Conservation (phyloP, 2,888 invertebrate genomes). For the Gnatocerus cornutus region DNA sequence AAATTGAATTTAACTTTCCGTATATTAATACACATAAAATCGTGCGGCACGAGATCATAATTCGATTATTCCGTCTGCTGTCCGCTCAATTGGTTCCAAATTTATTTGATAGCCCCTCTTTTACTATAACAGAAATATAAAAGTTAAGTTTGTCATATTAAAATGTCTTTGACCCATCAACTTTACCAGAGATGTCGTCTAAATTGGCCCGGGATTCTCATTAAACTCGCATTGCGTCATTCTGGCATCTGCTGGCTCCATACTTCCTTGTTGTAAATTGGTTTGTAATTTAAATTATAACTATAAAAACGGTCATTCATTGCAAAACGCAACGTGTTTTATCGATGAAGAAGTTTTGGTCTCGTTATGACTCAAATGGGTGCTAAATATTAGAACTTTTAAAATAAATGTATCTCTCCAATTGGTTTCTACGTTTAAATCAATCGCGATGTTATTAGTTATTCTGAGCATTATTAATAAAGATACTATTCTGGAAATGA, state of each 20-base stretch:
- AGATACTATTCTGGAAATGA: no score
- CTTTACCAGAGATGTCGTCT: constrained; percentile 51
- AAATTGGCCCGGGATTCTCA: constrained; percentile 60
- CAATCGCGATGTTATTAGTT: no score
- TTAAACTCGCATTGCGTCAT: constrained; percentile 56
- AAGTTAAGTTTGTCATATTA: constrained; percentile 15
- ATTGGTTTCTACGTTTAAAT: no score
- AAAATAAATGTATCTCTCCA: no score
- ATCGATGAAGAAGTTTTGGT: constrained; percentile 5
- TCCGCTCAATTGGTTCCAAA: neutral
- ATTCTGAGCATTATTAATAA: no score
- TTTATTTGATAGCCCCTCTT: neutral
- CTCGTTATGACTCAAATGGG: neutral
- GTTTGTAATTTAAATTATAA: constrained; percentile 51
- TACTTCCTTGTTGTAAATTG: constrained; percentile 49
- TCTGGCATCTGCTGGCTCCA: constrained; percentile 48
- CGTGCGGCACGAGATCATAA: no score
- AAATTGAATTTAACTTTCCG: no score
- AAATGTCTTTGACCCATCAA: constrained; percentile 61
- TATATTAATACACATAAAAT: no score
- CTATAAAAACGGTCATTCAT: constrained; percentile 39
- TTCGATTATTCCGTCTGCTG: no score
- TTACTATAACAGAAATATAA: constrained; percentile 11
- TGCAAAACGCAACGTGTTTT: constrained; percentile 29
- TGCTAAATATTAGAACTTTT: no score